Evolutionary conservation across 2,888 invertebrate genomes (phyloP), one percentile per base, ranked within the genome.

Genomic region (Spilarctia lutea): DNA sequence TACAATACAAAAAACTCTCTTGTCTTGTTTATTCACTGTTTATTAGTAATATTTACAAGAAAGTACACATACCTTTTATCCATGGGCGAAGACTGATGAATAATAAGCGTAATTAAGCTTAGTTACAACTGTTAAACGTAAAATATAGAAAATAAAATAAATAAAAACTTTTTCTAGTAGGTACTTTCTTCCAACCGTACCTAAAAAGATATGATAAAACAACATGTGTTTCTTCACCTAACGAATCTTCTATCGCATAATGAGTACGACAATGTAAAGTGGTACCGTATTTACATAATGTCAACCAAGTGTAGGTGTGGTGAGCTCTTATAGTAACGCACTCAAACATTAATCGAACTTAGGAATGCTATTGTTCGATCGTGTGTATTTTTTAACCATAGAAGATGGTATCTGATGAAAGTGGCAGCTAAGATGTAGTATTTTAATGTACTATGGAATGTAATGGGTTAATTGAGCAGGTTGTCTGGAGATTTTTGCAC

Each of bases 161-260:
- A 30, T 10, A 65, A 27, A 10, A 7, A 8, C 63, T n/a, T n/a
- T n/a, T n/a, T n/a, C n/a, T n/a, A n/a, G n/a, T n/a, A n/a, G 60
- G 80, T 75, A 92, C 91, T 94, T 93, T 87, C 91, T 71, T 60
- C 48, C 79, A 45, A 27, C 90, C 83, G 78, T 88, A 87, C 91
- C 81, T 42, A 78, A 65, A 83, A 79, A 86, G 87, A 86, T 88
- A 88, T 87, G 92, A 95, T 95, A 95, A 95, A 94, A 95, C 95
- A 95, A 96, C 96, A 96, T 93, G 90, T 96, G 96, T 96, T 96
- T 95, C 95, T 95, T 96, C 96, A 95, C 96, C 95, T 96, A 95
- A 95, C 95, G 95, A 95, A 95, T 95, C 96, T 94, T 92, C 93
- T 89, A 87, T 87, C 82, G 94, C 91, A 95, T 95, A 96, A 95